These are phyloP conservation scores for Epizoanthus rinbou DNA, from an alignment of 92 coral and sea anemone species.

Conservation along the genomic window DNA sequence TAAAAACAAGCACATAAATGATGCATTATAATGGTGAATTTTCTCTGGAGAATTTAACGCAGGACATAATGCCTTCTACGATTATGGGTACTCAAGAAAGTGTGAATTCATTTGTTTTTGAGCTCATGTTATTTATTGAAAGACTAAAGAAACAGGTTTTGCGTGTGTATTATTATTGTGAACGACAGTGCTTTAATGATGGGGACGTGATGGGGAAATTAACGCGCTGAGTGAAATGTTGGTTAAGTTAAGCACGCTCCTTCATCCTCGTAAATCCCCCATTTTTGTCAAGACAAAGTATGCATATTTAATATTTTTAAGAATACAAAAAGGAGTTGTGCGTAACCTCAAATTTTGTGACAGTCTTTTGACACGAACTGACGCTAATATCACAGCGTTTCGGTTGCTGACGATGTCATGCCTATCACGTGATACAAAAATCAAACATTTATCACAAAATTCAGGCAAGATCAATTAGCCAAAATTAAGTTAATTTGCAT, in stretches of 20 bases:
- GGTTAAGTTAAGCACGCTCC: neutral
- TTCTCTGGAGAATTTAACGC: conserved; percentile 18
- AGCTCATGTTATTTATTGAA: conserved; percentile 5
- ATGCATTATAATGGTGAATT: conserved; percentile 11
- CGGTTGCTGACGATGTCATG: conserved; percentile 10
- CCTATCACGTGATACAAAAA: conserved; percentile 19
- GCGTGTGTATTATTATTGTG: neutral
- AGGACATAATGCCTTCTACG: neutral
- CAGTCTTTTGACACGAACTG: neutral
- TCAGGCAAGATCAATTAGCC: neutral
- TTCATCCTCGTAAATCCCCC: neutral
- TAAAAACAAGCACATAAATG: neutral
- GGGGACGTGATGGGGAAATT: neutral
- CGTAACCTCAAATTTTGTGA: neutral
- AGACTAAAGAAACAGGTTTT: neutral
- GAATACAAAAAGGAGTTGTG: neutral
- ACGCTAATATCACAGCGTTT: neutral
- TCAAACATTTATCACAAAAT: neutral
- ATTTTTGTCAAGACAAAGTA: conserved; percentile 15
- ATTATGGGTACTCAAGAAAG: conserved; percentile 10
- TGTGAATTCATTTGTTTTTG: neutral
- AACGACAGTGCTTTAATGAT: conserved; percentile 1
- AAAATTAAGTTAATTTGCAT: conserved; percentile 31
- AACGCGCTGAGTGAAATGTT: neutral
- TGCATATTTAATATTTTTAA: conserved; percentile 32